Conservation (phyloP, 2,113 vertebrate genomes). For the Opisthocomus hoazin region DNA sequence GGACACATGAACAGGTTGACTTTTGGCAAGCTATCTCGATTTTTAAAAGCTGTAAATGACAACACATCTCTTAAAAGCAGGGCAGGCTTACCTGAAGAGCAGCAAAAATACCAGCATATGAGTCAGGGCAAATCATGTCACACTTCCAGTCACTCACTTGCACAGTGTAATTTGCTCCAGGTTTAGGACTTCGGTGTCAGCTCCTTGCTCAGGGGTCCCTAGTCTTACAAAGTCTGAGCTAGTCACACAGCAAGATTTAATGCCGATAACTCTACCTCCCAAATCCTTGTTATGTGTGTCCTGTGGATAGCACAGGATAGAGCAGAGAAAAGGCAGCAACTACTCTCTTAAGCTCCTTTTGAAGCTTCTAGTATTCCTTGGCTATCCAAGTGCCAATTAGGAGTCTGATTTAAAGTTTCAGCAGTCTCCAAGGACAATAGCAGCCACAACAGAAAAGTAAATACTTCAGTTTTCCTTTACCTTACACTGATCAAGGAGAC, state of each 20-base stretch:
- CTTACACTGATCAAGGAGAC: not conserved
- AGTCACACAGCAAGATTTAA: constrained; percentile 26
- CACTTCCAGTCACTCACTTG: not conserved
- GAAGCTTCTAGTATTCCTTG: constrained; percentile 34
- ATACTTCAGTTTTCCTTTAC: not conserved
- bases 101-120: not conserved
- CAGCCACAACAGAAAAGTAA: constrained; percentile 4
- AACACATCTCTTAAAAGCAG: not conserved
- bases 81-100: not conserved
- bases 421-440: constrained; percentile 14
- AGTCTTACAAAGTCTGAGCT: constrained; percentile 5
- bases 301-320: not conserved
- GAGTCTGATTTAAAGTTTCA: constrained; percentile 33
- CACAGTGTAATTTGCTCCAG: constrained; percentile 17
- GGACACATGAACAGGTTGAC: not conserved
- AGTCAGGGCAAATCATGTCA: not conserved
- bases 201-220: not conserved
- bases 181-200: constrained; percentile 8
- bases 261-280: not conserved
- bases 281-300: constrained; percentile 23
- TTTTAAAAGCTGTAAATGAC: not conserved
- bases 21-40: not conserved
- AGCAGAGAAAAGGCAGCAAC: not conserved
- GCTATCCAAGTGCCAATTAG: constrained; percentile 22
- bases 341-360: constrained; percentile 39